Conservation (phyloP, 2,888 invertebrate species). For the Lamellibrachia columna region DNA sequence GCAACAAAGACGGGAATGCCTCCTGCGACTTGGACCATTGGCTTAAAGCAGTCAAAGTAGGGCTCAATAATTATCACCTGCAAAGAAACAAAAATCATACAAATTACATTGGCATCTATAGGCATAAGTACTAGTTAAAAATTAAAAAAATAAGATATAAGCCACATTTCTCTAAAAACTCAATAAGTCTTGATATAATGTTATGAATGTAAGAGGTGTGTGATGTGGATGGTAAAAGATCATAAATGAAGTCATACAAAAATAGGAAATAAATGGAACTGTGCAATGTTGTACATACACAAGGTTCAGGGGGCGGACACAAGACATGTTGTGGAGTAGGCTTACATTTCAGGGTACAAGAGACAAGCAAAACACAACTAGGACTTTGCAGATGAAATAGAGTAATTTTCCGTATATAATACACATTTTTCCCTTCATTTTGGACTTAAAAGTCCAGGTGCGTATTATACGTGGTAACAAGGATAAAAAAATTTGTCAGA, state of each 20-base stretch:
- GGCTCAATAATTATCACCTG: constrained; percentile 97
- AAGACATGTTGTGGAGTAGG: neutral
- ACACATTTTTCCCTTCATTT: too few species aligned
- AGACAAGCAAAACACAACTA: too few species aligned
- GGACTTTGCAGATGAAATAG: too few species aligned
- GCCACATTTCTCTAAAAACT: neutral
- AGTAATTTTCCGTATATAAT: too few species aligned
- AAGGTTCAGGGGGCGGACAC: neutral
- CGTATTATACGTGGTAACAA: too few species aligned
- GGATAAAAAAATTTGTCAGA: too few species aligned
- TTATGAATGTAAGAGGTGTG: neutral
- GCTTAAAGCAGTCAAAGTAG: constrained; percentile 97
- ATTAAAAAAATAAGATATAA: neutral
- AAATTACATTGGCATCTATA: neutral
- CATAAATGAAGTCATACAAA: neutral
- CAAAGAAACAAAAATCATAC: constrained; percentile 27
- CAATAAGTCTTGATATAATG: neutral
- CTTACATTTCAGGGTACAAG: too few species aligned
- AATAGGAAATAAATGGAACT: neutral
- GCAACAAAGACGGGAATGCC: constrained; percentile 89
- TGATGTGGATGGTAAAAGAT: neutral
- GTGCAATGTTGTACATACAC: neutral
- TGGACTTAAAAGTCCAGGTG: too few species aligned
- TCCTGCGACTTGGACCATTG: constrained; percentile 89
- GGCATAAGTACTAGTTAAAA: neutral